Conservation (phyloP, 2,888 invertebrate genomes). For the Zelleria hepariella region DNA sequence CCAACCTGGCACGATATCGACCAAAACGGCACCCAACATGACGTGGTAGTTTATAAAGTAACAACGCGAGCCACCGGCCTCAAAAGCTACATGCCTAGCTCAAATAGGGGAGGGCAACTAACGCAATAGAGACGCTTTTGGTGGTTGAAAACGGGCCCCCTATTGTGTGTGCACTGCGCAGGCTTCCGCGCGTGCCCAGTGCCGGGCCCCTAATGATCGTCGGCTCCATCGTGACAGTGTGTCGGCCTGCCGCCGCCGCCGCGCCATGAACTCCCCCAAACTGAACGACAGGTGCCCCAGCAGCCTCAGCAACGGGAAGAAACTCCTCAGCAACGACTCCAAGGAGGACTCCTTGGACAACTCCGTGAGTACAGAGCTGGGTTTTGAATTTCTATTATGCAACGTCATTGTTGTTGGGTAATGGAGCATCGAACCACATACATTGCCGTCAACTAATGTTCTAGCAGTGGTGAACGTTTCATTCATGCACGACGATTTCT, state of each 20-base stretch:
- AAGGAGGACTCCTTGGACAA: slow-evolving; percentile 61
- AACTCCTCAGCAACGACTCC: slow-evolving; percentile 42
- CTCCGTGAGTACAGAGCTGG: slow-evolving; percentile 47
- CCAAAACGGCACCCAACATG: too few species aligned
- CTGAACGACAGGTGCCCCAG: slow-evolving; percentile 53
- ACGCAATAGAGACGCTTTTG: neutral
- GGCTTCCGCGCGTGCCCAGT: slow-evolving; percentile 5
- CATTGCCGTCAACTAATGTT: neutral
- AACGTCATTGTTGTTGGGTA: neutral
- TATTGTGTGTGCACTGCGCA: neutral
- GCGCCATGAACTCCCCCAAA: slow-evolving; percentile 58
- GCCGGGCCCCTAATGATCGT: slow-evolving; percentile 1
- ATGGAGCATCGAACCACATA: neutral
- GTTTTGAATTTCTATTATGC: neutral
- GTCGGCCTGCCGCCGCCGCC: neutral
- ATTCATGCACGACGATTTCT: too few species aligned
- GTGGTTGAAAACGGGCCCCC: too few species aligned
- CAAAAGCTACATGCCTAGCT: neutral
- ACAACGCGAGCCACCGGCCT: neutral
- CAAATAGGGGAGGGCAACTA: neutral
- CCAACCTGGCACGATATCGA: too few species aligned
- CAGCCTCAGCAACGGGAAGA: slow-evolving; percentile 52
- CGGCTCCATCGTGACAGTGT: neutral
- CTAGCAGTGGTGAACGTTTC: neutral
- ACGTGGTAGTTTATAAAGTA: too few species aligned